A percentile compares a stretch with the other conserved stretches of the same genome.
These are phyloP conservation scores for Amaurobius ferox DNA, from an alignment of 2,888 invertebrate genomes.

Conservation along the genomic window DNA sequence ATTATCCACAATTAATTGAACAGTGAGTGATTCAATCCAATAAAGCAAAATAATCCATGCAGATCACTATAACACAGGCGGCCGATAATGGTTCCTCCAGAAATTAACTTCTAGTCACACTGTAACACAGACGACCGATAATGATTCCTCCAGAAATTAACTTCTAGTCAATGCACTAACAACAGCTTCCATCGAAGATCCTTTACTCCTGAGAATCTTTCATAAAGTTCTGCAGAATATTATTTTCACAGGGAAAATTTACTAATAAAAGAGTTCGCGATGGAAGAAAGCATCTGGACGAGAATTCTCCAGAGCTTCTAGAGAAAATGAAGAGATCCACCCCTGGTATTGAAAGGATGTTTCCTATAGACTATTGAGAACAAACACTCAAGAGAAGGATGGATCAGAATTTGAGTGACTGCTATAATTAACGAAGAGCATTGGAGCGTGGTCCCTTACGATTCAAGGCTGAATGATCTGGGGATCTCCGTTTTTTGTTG, in stretches of 20 bases:
- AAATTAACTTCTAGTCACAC: constrained; percentile 8
- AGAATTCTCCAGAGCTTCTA: constrained; percentile 10
- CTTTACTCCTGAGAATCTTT: background rate
- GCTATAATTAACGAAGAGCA: constrained; percentile 42
- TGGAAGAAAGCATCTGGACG: background rate
- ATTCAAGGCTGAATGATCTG: constrained; percentile 33
- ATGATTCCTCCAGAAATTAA: constrained; percentile 20
- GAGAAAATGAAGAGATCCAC: constrained; percentile 34
- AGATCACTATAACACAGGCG: constrained; percentile 7
- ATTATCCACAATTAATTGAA: background rate
- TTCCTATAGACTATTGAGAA: constrained; percentile 20
- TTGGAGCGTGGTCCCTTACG: constrained; percentile 42
- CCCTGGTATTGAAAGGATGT: constrained; percentile 19
- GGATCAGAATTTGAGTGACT: constrained; percentile 39
- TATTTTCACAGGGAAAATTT: background rate
- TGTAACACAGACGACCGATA: constrained; percentile 9
- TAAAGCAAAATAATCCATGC: constrained; percentile 20
- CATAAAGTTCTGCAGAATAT: background rate
- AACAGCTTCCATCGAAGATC: background rate
- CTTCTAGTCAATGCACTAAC: background rate
- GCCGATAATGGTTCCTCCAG: constrained; percentile 12
- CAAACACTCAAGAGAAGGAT: constrained; percentile 3
- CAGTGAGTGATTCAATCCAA: constrained; percentile 3
- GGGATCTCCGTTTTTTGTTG: constrained; percentile 24
- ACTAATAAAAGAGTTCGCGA: background rate